Percentiles rank a stretch among this genome's conserved stretches.
These are phyloP conservation scores for Drosophila melanosoma DNA, from an alignment of 2,888 invertebrate genomes.

Conservation along the genomic window DNA sequence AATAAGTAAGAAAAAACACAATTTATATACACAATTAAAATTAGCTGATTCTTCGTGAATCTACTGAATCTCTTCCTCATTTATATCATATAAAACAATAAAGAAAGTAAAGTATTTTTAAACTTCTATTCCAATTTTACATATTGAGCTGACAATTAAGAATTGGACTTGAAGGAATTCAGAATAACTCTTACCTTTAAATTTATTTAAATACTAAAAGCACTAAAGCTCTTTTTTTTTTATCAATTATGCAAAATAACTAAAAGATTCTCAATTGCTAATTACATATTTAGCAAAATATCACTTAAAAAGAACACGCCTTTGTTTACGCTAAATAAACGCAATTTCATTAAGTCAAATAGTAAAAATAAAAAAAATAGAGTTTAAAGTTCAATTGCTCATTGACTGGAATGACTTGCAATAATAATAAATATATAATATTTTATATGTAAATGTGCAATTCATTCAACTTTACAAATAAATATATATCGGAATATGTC, in stretches of 20 bases:
- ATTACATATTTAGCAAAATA: too few species aligned
- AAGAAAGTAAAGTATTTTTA: conserved; percentile 9
- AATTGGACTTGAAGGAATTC: not conserved
- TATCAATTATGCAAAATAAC: not conserved
- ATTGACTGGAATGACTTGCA: not conserved
- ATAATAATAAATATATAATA: not conserved
- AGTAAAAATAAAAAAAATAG: not conserved
- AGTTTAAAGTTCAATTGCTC: not conserved
- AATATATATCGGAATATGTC: not conserved
- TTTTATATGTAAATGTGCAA: not conserved
- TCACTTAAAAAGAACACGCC: not conserved
- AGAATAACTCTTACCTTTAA: not conserved
- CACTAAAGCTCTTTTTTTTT: not conserved
- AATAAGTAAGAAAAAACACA: too few species aligned
- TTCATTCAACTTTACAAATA: not conserved
- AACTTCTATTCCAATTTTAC: not conserved
- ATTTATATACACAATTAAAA: not conserved
- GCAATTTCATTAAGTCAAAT: not conserved
- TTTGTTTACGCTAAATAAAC: not conserved
- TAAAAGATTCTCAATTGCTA: too few species aligned
- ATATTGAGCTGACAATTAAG: not conserved
- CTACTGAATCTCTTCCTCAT: not conserved
- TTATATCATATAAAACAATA: not conserved
- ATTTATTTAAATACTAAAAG: not conserved
- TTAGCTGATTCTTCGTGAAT: not conserved